Evolutionary conservation across 2,797 vertebrate species (phyloP).

Genomic region (Rhadinocentrus ornatus): DNA sequence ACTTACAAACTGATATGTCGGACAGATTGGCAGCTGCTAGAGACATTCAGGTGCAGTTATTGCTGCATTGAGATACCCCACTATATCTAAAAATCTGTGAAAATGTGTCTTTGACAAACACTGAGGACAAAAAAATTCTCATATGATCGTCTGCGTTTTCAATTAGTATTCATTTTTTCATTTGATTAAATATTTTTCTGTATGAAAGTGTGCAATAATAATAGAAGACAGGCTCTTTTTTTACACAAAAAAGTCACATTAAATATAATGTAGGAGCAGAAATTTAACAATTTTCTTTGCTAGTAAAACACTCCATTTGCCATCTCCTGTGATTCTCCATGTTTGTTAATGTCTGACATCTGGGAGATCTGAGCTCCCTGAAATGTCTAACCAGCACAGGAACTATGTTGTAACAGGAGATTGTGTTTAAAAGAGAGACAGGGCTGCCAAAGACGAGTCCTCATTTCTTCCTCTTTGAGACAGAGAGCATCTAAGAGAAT

Average conservation of each 20-base stretch:
- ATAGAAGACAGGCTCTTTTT: neutral
- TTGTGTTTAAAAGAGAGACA: slow-evolving; percentile 69
- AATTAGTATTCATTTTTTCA: neutral
- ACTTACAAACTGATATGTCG: too few species aligned
- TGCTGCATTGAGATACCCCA: too few species aligned
- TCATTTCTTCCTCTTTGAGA: slow-evolving; percentile 62
- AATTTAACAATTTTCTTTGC: neutral
- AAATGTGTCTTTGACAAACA: neutral
- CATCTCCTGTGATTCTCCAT: neutral
- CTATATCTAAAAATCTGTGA: too few species aligned
- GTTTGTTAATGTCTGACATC: slow-evolving; percentile 18
- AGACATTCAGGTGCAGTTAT: too few species aligned
- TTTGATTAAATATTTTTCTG: too few species aligned
- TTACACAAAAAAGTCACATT: neutral
- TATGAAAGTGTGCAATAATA: neutral
- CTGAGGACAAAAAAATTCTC: neutral
- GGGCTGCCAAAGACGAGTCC: slow-evolving; percentile 63
- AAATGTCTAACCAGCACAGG: slow-evolving; percentile 66
- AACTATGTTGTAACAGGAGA: slow-evolving; percentile 67
- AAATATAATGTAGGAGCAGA: neutral
- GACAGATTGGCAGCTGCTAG: too few species aligned
- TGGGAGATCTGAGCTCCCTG: slow-evolving; percentile 51
- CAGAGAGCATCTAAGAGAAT: slow-evolving; percentile 60
- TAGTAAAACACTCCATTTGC: neutral
- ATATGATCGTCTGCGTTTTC: neutral